These are phyloP conservation scores for Brachypteracias leptosomus DNA, from an alignment of 2,113 vertebrate genomes.

Conservation along the genomic window DNA sequence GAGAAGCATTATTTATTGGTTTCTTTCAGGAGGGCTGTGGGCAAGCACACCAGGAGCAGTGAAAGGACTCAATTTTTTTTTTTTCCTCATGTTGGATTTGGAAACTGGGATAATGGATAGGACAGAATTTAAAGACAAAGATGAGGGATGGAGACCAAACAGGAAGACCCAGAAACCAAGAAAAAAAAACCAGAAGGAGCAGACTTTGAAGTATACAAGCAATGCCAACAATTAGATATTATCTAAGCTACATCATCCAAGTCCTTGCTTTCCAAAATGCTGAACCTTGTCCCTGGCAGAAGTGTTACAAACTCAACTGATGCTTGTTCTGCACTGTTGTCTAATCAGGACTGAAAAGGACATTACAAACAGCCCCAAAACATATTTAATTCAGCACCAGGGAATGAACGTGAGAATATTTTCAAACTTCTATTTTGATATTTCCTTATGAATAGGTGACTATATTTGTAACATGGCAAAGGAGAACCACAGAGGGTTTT, in stretches of 20 bases:
- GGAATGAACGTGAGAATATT: neutral
- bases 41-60: neutral
- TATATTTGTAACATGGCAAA: constrained; percentile 21
- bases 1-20: constrained; percentile 39
- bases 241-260: neutral
- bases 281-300: neutral
- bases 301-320: neutral
- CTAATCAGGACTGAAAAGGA: neutral
- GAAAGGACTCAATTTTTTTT: neutral
- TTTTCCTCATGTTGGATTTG: neutral
- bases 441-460: constrained; percentile 41
- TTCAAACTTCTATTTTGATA: constrained; percentile 28
- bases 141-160: neutral
- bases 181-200: neutral
- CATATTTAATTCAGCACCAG: neutral
- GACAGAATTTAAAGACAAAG: neutral
- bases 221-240: neutral
- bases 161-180: neutral
- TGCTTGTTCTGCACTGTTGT: neutral
- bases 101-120: neutral
- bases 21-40: constrained; percentile 9
- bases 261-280: neutral
- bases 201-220: neutral
- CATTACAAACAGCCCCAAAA: constrained; percentile 3
- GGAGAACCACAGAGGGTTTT: constrained; percentile 60